These are phyloP conservation scores for Procambarus virginalis DNA, from an alignment of 1,140 invertebrate genomes.

Conservation along the genomic window DNA sequence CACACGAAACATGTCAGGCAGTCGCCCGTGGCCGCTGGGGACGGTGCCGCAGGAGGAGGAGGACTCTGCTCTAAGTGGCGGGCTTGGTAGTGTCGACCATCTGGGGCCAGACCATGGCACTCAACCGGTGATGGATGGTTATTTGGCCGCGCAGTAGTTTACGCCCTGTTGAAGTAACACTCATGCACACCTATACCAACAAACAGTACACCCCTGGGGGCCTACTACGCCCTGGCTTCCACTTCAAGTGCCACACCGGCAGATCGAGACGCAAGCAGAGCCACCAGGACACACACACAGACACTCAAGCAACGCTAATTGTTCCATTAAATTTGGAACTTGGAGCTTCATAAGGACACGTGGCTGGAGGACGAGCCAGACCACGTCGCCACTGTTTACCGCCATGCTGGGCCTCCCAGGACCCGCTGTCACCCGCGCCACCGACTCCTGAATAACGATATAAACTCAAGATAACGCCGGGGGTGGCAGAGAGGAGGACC, in stretches of 20 bases:
- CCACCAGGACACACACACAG: too few species aligned
- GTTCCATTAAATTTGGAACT: too few species aligned
- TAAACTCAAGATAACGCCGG: not conserved
- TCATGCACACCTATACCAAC: constrained; percentile 31
- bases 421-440: constrained; percentile 16
- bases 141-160: constrained; percentile 39
- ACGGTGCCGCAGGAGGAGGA: not conserved
- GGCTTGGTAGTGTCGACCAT: not conserved
- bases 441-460: not conserved
- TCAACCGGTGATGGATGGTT: constrained; percentile 8
- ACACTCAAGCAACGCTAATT: too few species aligned
- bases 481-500: not conserved
- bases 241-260: too few species aligned
- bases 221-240: not conserved
- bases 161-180: constrained; percentile 21
- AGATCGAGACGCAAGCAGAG: too few species aligned
- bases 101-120: not conserved
- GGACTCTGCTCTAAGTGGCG: not conserved
- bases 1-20: not conserved
- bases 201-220: constrained; percentile 25
- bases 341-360: too few species aligned
- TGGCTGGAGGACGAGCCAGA: not conserved
- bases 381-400: constrained; percentile 21
- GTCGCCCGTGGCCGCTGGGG: not conserved
- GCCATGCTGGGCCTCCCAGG: not conserved